Conservation (phyloP, 1,140 invertebrate genomes). For the Drosophila tropicalis region DNA sequence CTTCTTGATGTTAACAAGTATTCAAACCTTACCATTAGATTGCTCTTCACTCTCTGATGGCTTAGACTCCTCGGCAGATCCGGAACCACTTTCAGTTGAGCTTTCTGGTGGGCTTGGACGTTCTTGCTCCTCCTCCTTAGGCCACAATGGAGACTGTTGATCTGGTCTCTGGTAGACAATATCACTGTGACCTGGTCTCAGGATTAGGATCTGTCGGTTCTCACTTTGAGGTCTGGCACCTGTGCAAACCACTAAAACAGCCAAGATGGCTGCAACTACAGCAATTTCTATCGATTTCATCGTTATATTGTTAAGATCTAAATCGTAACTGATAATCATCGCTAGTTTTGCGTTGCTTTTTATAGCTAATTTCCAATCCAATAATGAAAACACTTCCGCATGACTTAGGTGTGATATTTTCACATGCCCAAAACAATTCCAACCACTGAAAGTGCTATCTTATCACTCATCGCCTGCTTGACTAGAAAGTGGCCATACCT, state of each 20-base stretch:
- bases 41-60: not conserved
- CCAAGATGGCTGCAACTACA: not conserved
- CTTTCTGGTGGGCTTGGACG: not conserved
- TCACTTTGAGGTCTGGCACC: not conserved
- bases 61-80: not conserved
- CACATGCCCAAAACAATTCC: not conserved
- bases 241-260: not conserved
- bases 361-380: not conserved
- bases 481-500: not conserved
- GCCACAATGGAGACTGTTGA: not conserved
- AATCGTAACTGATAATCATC: slow-evolving; percentile 6
- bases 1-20: not conserved
- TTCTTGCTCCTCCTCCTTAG: not conserved
- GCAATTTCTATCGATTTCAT: not conserved
- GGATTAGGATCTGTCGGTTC: not conserved
- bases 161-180: not conserved
- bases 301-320: not conserved
- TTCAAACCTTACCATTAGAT: not conserved
- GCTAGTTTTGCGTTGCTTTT: not conserved
- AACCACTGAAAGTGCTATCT: not conserved
- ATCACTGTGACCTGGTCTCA: not conserved
- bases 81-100: not conserved
- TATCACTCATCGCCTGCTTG: not conserved
- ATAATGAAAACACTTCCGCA: not conserved
- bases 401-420: slow-evolving; percentile 1